phyloP scores from a whole-genome alignment of 1,140 invertebrate species.

The Caenorhabditis briggsae region DNA sequence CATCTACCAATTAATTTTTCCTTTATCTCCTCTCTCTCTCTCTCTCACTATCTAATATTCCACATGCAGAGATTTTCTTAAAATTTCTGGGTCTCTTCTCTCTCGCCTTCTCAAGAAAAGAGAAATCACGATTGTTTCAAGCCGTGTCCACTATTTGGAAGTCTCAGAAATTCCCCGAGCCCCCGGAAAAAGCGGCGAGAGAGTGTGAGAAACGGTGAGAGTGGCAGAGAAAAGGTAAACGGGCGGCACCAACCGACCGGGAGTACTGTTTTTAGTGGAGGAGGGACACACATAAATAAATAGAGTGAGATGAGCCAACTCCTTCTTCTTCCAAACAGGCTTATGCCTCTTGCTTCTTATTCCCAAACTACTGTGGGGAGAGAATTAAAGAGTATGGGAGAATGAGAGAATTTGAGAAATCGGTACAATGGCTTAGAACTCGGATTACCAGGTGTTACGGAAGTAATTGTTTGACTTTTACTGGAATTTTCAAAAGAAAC shows the following conservation, averaged over 20 bases:
- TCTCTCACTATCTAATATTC: not conserved
- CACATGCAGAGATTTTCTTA: no score
- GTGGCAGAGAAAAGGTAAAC: constrained; percentile 42
- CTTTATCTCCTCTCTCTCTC: not conserved
- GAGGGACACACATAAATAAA: constrained; percentile 26
- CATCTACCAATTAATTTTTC: not conserved
- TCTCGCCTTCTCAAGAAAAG: not conserved
- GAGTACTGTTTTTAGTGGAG: constrained; percentile 20
- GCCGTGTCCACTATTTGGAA: constrained; percentile 48
- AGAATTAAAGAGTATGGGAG: no score
- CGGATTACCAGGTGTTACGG: not conserved
- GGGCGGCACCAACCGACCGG: not conserved
- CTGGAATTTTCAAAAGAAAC: not conserved
- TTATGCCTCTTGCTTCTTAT: constrained; percentile 17
- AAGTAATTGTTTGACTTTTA: not conserved
- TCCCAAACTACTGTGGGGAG: constrained; percentile 19
- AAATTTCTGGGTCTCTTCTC: not conserved
- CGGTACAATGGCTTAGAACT: not conserved
- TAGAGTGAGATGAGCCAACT: constrained; percentile 35
- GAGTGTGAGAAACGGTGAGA: not conserved
- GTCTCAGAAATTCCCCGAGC: not conserved
- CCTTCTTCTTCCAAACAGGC: not conserved
- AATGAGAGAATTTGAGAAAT: not conserved
- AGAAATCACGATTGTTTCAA: constrained; percentile 48
- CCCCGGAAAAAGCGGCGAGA: not conserved